Conservation (phyloP, 2,113 vertebrate species). For the Thymallus thymallus region DNA sequence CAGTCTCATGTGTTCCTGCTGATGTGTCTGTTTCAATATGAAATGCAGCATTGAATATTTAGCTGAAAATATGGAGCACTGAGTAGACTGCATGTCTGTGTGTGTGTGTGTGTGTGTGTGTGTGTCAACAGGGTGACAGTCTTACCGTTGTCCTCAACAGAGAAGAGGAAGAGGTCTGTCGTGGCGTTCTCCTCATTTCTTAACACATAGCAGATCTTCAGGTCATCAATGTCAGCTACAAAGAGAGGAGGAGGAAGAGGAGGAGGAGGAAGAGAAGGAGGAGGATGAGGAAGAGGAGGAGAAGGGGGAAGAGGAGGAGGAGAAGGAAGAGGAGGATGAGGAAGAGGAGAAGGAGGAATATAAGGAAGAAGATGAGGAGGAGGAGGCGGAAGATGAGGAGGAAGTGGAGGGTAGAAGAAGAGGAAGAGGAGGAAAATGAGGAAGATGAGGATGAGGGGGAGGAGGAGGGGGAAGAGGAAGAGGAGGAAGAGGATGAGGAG, state of each 20-base stretch:
- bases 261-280: background rate
- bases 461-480: too few species aligned
- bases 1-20: too few species aligned
- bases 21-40: too few species aligned
- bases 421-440: too few species aligned
- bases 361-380: accelerated
- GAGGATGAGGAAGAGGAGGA: too few species aligned
- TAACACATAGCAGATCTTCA: conserved; percentile 90
- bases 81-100: too few species aligned
- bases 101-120: background rate
- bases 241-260: conserved; percentile 30
- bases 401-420: accelerated
- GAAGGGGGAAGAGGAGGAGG: too few species aligned
- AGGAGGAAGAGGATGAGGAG: too few species aligned
- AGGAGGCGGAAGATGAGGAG: accelerated
- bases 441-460: too few species aligned
- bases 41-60: too few species aligned
- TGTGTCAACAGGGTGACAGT: conserved; percentile 11
- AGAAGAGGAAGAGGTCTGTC: conserved; percentile 85
- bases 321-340: accelerated
- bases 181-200: conserved; percentile 81
- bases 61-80: too few species aligned
- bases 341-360: accelerated
- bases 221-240: conserved; percentile 86
- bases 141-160: conserved; percentile 87